Percentiles rank a stretch among this genome's conserved stretches.
These are phyloP conservation scores for Heloderma charlesbogerti DNA, from an alignment of 2,113 vertebrate genomes.

Conservation along the genomic window DNA sequence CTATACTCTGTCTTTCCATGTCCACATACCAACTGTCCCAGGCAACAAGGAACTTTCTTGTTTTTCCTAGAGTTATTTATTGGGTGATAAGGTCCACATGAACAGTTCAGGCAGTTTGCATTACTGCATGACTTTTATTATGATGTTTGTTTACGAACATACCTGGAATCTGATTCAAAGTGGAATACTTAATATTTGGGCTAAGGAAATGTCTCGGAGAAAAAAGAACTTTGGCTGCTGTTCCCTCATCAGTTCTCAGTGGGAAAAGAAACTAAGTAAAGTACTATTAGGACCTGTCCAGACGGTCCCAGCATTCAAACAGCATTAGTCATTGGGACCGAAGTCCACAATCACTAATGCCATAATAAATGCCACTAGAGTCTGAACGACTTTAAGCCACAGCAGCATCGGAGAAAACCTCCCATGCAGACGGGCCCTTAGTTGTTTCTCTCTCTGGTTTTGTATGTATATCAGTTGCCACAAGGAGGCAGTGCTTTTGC, in stretches of 20 bases:
- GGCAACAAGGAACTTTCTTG: not conserved
- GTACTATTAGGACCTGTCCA: not conserved
- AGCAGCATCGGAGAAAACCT: no score
- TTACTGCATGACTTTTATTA: not conserved
- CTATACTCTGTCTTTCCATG: not conserved
- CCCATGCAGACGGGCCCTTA: no score
- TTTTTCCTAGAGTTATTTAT: not conserved
- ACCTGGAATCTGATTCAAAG: not conserved
- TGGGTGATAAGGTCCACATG: not conserved
- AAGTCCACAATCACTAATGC: not conserved
- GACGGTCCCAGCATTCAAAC: not conserved
- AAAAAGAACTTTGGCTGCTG: not conserved
- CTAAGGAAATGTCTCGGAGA: not conserved
- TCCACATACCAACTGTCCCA: not conserved
- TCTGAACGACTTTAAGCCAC: no score
- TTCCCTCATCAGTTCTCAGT: not conserved
- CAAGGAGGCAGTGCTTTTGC: conserved; percentile 44
- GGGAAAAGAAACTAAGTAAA: not conserved
- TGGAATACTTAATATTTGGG: not conserved
- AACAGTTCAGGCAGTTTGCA: not conserved
- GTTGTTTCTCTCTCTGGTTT: rapidly evolving
- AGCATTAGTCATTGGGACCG: not conserved
- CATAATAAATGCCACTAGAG: not conserved
- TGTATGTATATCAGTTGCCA: not conserved
- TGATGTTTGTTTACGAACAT: not conserved